These are phyloP conservation scores for Itoplectis maculator DNA, from an alignment of 2,888 invertebrate species.

Conservation along the genomic window DNA sequence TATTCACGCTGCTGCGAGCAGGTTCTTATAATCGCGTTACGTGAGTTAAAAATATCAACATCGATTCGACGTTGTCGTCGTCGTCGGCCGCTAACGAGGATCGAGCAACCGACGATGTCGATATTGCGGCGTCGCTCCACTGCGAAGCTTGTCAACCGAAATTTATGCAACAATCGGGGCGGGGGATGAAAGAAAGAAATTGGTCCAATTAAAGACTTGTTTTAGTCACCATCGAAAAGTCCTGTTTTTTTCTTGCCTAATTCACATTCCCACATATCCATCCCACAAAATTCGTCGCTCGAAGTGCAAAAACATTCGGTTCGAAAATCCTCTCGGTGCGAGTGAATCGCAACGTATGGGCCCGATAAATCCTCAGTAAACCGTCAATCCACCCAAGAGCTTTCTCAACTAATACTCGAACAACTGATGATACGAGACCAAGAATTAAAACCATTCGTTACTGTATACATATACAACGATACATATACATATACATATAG, in stretches of 20 bases:
- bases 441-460: slow-evolving; percentile 65
- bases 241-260: too few relatives aligned
- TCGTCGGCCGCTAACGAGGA: neutral
- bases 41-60: neutral
- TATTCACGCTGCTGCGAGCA: slow-evolving; percentile 7
- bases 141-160: neutral
- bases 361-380: neutral
- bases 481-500: too few relatives aligned
- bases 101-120: neutral
- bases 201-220: neutral
- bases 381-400: slow-evolving; percentile 9
- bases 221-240: neutral
- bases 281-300: too few relatives aligned
- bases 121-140: neutral
- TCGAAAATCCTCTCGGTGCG: neutral
- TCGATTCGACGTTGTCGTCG: neutral
- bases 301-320: neutral
- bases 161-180: neutral
- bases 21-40: neutral
- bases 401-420: neutral
- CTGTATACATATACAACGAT: slow-evolving; percentile 35
- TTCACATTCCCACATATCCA: too few relatives aligned
- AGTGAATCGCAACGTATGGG: neutral
- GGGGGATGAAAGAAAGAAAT: too few relatives aligned
- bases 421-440: slow-evolving; percentile 46